A percentile compares a stretch with the other conserved stretches of the same genome.
Evolutionary conservation across 1,140 invertebrate genomes (phyloP).

Genomic region (Steinernema khuongi): DNA sequence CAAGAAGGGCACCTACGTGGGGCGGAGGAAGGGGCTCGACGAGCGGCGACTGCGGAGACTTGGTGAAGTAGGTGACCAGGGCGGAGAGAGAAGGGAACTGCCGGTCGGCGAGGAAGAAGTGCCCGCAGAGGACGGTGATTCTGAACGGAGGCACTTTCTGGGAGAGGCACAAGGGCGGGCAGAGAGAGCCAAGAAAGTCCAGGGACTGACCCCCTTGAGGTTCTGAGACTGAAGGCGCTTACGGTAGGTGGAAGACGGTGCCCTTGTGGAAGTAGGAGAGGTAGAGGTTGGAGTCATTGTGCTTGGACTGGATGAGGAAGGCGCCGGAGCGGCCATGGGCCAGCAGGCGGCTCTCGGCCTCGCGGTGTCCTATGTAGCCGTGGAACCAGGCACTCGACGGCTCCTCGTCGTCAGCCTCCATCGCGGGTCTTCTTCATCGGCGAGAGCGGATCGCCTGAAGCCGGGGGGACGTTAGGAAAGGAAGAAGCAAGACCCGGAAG

Average conservation of each 20-base stretch:
- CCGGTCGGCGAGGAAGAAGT: not conserved
- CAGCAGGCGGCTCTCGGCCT: slow-evolving; percentile 12
- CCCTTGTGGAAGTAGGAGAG: not conserved
- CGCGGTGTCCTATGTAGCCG: slow-evolving; percentile 14
- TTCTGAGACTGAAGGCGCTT: no score
- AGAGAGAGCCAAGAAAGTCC: no score
- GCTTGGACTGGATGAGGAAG: not conserved
- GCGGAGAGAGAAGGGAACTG: not conserved
- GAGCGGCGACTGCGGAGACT: not conserved
- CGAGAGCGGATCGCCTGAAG: no score
- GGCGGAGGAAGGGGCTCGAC: not conserved
- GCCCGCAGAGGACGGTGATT: not conserved
- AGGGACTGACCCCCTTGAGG: no score
- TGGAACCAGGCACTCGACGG: slow-evolving; percentile 25
- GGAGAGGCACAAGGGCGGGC: slow-evolving; percentile 23
- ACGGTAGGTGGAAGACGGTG: not conserved
- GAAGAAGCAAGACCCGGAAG: no score
- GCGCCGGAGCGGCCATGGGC: not conserved
- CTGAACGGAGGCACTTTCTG: not conserved
- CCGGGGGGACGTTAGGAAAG: no score
- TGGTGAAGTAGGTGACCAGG: not conserved
- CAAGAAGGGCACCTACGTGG: not conserved
- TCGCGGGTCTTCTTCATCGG: no score
- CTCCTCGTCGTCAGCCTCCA: no score
- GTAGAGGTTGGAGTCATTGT: not conserved